Evolutionary conservation across 2,888 invertebrate genomes (phyloP).

Genomic region (Heliconius ismenius): DNA sequence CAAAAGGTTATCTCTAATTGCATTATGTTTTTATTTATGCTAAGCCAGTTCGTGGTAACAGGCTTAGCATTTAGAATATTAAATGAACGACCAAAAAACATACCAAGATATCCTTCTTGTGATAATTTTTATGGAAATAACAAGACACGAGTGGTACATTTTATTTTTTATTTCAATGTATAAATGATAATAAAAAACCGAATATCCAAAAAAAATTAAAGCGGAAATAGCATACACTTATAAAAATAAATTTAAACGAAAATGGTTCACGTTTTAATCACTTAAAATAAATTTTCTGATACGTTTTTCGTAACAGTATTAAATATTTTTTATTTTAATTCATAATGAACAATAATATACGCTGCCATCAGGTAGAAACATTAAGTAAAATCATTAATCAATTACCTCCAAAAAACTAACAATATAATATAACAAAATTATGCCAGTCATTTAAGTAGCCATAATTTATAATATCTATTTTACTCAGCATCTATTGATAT

Average conservation of each 20-base stretch:
- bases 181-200: not conserved
- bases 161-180: not conserved
- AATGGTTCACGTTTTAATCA: too few species aligned
- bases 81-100: slow-evolving; percentile 8
- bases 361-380: too few species aligned
- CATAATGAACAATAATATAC: too few species aligned
- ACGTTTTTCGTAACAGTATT: too few species aligned
- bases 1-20: slow-evolving; percentile 17
- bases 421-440: not conserved
- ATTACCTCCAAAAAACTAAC: not conserved
- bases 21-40: slow-evolving; percentile 14
- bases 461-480: not conserved
- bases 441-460: not conserved
- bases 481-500: not conserved
- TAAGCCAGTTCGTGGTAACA: slow-evolving; percentile 19
- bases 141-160: not conserved
- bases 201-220: too few species aligned
- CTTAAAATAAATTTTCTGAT: too few species aligned
- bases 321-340: too few species aligned
- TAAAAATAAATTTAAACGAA: too few species aligned
- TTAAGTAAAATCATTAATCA: too few species aligned
- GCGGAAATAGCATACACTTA: too few species aligned
- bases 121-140: not conserved
- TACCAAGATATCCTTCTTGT: slow-evolving; percentile 2
- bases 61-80: slow-evolving; percentile 13